Percentiles rank a stretch among this genome's conserved stretches.
These are phyloP conservation scores for Oreohelix idahoensis DNA, from an alignment of 1,140 invertebrate genomes.

Conservation along the genomic window DNA sequence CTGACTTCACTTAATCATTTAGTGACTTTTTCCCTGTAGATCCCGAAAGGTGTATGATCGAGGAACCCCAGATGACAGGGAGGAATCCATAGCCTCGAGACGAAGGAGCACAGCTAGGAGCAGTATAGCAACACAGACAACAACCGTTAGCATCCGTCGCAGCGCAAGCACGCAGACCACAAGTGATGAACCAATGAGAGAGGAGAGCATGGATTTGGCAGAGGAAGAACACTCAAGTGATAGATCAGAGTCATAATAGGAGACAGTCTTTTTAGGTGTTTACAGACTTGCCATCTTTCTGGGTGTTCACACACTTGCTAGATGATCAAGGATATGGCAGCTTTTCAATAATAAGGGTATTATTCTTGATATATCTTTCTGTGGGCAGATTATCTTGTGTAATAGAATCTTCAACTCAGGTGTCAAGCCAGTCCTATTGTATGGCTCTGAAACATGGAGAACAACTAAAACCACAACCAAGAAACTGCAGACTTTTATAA, in stretches of 20 bases:
- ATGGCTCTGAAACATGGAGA: no score
- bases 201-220: not conserved
- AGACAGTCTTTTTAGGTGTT: not conserved
- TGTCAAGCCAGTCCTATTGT: no score
- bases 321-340: no score
- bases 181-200: not conserved
- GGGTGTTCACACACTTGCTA: no score
- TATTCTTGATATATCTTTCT: no score
- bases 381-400: no score
- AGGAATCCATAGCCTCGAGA: constrained; percentile 23
- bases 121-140: constrained; percentile 55
- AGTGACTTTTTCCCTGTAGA: not conserved
- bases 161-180: constrained; percentile 54
- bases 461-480: no score
- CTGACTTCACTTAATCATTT: not conserved
- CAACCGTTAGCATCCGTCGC: constrained; percentile 48
- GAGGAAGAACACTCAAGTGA: not conserved
- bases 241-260: not conserved
- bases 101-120: constrained; percentile 6
- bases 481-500: no score
- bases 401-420: no score
- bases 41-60: constrained; percentile 20
- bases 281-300: not conserved
- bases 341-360: no score
- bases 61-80: constrained; percentile 14